These are phyloP conservation scores for Scaptomyza tumidula DNA, from an alignment of 2,888 invertebrate species.

Conservation along the genomic window DNA sequence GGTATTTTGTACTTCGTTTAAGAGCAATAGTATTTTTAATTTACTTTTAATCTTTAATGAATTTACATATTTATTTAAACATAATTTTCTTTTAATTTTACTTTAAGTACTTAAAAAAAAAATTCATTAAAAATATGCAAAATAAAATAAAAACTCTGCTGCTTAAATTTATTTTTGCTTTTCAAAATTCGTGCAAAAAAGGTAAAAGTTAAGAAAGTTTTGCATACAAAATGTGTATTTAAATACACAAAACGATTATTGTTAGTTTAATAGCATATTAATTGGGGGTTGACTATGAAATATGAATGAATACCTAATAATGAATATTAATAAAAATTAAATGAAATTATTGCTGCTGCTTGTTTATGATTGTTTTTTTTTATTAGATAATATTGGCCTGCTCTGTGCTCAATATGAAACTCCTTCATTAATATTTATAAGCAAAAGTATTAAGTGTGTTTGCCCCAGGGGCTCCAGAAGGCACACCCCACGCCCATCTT, in stretches of 20 bases:
- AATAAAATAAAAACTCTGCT: too few species aligned
- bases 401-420: conserved; percentile 43
- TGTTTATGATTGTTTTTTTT: conserved; percentile 36
- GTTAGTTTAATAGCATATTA: conserved; percentile 2
- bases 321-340: conserved; percentile 49
- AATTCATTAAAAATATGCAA: too few species aligned
- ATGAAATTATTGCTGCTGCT: conserved; percentile 39
- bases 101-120: too few species aligned
- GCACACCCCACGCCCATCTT: conserved; percentile 32
- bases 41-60: too few species aligned
- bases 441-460: background rate
- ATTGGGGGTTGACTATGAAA: conserved; percentile 4
- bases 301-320: conserved; percentile 29
- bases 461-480: conserved; percentile 29
- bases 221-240: conserved; percentile 1
- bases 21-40: too few species aligned
- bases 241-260: conserved; percentile 1
- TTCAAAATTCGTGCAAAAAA: background rate
- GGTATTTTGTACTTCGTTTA: too few species aligned
- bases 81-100: too few species aligned
- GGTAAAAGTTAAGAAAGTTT: conserved; percentile 29
- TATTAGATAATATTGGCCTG: conserved; percentile 50
- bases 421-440: conserved; percentile 53
- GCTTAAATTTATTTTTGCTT: background rate
- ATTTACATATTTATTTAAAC: background rate